Percentiles rank a stretch among this genome's conserved stretches.
These are phyloP conservation scores for Crotophaga sulcirostris DNA, from an alignment of 2,113 vertebrate genomes.

Conservation along the genomic window DNA sequence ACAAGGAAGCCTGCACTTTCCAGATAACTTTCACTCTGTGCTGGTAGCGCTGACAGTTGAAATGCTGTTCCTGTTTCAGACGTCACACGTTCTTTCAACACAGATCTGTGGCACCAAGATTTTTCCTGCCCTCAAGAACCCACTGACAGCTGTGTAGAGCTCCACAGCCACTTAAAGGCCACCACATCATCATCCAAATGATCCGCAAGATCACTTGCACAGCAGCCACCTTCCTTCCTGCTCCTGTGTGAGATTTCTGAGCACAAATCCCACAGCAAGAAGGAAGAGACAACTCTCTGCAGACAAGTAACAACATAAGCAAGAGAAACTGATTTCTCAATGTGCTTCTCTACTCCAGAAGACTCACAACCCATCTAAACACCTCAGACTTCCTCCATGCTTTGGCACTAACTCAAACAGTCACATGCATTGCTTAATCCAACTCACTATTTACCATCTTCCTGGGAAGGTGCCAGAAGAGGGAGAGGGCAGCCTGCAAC, in stretches of 20 bases:
- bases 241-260: not conserved
- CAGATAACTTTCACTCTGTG: not conserved
- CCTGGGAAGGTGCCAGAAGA: not conserved
- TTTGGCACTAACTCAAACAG: not conserved
- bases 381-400: not conserved
- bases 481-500: not conserved
- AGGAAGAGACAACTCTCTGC: not conserved
- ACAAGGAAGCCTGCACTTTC: not conserved
- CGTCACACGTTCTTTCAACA: not conserved
- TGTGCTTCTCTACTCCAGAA: not conserved
- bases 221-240: not conserved
- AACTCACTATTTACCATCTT: not conserved
- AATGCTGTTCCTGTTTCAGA: not conserved
- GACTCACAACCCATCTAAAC: not conserved
- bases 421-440: not conserved
- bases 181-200: not conserved
- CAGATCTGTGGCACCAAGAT: not conserved
- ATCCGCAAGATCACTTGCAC: not conserved
- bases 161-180: not conserved
- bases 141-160: not conserved
- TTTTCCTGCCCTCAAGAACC: not conserved
- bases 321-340: not conserved
- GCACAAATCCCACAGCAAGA: not conserved
- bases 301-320: not conserved
- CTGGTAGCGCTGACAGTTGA: not conserved